Conservation (phyloP, 2,797 vertebrate genomes). For the Gymnothorax javanicus region DNA sequence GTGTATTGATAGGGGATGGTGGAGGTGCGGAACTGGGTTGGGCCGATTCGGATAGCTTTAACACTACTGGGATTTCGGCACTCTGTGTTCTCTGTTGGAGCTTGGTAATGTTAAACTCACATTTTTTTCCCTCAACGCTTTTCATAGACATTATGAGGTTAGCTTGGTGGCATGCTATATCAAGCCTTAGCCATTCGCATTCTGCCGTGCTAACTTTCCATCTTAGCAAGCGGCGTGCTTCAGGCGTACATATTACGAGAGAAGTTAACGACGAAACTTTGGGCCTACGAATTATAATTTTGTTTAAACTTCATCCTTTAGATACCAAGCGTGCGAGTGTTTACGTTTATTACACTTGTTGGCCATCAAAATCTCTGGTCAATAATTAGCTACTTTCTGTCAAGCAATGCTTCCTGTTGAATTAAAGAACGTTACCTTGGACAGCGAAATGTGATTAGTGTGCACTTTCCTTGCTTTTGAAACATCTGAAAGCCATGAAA, state of each 20-base stretch:
- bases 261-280: neutral
- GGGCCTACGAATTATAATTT: too few species aligned
- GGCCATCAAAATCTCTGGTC: neutral
- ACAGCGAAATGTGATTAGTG: neutral
- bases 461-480: neutral
- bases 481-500: neutral
- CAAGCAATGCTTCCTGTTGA: neutral
- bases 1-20: conserved; percentile 55
- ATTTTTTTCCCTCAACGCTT: neutral
- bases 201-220: neutral
- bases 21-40: conserved; percentile 45
- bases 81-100: conserved; percentile 33
- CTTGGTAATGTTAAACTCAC: conserved; percentile 51
- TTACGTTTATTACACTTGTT: neutral
- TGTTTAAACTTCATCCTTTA: neutral
- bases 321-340: neutral
- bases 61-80: conserved; percentile 62
- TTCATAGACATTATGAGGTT: neutral
- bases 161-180: neutral
- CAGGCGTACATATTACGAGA: neutral
- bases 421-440: neutral
- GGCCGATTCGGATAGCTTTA: conserved; percentile 60
- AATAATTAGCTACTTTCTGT: neutral
- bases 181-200: neutral
- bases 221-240: neutral